A percentile compares a stretch with the other conserved stretches of the same genome.
Conservation (phyloP, 2,888 invertebrate genomes). For the Lasioglossum villosulum region DNA sequence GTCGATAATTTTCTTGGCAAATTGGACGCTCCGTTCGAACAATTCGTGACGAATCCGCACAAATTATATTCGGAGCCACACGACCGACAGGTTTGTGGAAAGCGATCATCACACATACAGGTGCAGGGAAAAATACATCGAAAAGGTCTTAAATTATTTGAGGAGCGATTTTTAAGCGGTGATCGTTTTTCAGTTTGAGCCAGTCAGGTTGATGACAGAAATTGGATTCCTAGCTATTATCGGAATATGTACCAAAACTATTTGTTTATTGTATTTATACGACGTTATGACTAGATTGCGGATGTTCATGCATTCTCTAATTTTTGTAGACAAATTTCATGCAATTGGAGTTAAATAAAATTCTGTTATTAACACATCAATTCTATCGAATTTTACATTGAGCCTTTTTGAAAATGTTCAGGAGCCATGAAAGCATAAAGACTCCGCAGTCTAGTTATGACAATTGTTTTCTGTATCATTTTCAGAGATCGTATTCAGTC, state of each 20-base stretch:
- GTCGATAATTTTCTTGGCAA: conserved; percentile 14
- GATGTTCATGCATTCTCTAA: too few species aligned
- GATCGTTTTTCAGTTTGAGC: conserved; percentile 36
- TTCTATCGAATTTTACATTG: too few species aligned
- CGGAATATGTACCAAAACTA: background rate
- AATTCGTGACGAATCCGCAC: background rate
- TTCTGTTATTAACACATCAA: too few species aligned
- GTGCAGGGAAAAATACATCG: conserved; percentile 21
- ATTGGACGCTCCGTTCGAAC: conserved; percentile 10
- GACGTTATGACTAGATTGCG: background rate
- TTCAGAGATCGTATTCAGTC: conserved; percentile 40
- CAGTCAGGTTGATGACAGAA: background rate
- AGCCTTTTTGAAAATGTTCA: too few species aligned
- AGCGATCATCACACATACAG: conserved; percentile 39
- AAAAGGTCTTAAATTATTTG: conserved; percentile 11
- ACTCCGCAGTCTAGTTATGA: too few species aligned
- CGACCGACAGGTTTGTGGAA: conserved; percentile 39
- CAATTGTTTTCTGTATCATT: background rate
- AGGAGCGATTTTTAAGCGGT: conserved; percentile 9
- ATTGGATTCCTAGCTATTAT: background rate
- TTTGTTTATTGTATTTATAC: background rate
- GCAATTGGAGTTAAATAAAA: too few species aligned
- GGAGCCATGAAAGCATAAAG: too few species aligned
- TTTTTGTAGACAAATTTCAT: too few species aligned
- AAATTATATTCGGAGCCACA: background rate